Percentiles rank a stretch among this genome's conserved stretches.
phyloP scores from a whole-genome alignment of 2,113 vertebrate species.

The Malurus cyaneus region DNA sequence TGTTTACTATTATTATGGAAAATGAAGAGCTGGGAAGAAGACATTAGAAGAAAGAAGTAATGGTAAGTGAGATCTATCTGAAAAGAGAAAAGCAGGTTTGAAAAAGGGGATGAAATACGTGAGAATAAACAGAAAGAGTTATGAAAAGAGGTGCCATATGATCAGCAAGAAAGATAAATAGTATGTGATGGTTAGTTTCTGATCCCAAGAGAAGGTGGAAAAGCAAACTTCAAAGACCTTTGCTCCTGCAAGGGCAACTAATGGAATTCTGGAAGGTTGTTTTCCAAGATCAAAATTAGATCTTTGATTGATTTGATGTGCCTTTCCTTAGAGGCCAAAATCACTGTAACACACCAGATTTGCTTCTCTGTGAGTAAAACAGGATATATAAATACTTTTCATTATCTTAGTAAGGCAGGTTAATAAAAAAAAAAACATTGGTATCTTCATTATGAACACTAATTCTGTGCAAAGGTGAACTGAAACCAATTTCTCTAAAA shows the following conservation, averaged over 20 bases:
- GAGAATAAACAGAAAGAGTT: background rate
- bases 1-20: background rate
- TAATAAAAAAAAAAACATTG: background rate
- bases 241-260: background rate
- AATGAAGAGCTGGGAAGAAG: background rate
- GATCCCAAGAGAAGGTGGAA: background rate
- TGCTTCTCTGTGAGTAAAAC: background rate
- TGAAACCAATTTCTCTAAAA: background rate
- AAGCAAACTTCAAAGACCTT: background rate
- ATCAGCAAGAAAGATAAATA: background rate
- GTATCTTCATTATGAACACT: background rate
- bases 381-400: background rate
- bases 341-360: background rate
- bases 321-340: background rate
- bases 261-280: background rate
- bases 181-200: background rate
- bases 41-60: background rate
- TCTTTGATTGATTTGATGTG: background rate
- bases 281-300: background rate
- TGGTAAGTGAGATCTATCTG: background rate
- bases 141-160: background rate
- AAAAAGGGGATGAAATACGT: background rate
- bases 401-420: background rate
- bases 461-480: background rate
- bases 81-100: background rate